These are phyloP conservation scores for Oceanites oceanicus DNA, from an alignment of 2,113 vertebrate genomes.

Conservation along the genomic window DNA sequence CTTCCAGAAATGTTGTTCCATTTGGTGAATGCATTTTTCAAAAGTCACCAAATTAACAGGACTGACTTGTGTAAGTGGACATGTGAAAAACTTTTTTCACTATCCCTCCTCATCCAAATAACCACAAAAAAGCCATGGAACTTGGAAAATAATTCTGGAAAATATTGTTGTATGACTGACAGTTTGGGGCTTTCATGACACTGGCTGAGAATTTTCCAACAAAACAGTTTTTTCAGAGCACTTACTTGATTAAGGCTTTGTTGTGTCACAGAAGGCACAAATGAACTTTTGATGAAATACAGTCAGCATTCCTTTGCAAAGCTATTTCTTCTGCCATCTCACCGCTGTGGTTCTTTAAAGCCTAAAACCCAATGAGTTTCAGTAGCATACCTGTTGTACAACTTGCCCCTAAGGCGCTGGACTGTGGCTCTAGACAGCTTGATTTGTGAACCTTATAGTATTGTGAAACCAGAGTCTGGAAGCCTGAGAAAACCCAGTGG, in stretches of 20 bases:
- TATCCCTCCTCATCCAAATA: neutral
- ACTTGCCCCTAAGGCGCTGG: neutral
- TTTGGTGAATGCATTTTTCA: neutral
- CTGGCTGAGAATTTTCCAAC: neutral
- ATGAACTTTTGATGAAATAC: neutral
- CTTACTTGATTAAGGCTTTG: neutral
- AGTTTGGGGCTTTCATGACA: neutral
- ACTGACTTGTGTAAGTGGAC: neutral
- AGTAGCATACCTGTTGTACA: neutral
- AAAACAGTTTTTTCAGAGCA: neutral
- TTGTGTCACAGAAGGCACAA: neutral
- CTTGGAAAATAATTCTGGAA: neutral
- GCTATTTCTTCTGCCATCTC: neutral
- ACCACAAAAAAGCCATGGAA: neutral
- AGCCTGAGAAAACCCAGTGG: neutral
- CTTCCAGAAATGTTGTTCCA: neutral
- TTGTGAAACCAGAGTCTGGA: neutral
- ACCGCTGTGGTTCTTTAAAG: neutral
- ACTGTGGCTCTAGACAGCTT: neutral
- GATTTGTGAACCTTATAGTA: neutral
- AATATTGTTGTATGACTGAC: neutral
- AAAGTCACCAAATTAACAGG: neutral
- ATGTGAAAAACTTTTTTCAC: neutral
- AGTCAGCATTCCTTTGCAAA: neutral
- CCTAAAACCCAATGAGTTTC: neutral